Base-by-base conservation (phyloP, 2,888 invertebrate species). In the Catocala sponsa region DNA sequence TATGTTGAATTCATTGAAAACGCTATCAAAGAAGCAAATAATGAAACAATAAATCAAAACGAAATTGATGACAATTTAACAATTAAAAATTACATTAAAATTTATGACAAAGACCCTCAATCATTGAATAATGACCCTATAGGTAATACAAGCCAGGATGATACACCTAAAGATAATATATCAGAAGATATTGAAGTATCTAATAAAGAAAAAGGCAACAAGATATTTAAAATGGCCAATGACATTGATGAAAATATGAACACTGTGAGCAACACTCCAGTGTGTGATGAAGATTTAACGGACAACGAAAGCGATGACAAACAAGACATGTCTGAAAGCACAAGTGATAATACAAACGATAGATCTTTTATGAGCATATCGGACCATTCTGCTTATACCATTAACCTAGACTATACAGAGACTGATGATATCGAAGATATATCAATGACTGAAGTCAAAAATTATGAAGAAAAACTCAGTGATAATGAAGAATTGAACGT, bases 381-480 rank as follows among this genome's bases (percentile, higher is more conserved):
- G 5, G 60, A 55, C 11, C 10, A 41, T 9, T 46, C 55, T 7
- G 50, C 4, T 11, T 15, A 6, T n/a, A 35, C 33, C 0, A 6
- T 5, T n/a, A 59, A 48, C 25, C 10, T 52, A 10, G 49, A 54
- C 10, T 49, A 54, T 2, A 59, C 13, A 33, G 59, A 41, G 25
- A 6, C 32, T 54, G 48, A 54, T 2, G 41, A 46, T n/a, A 41
- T 1, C 0, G 53, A 53, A 25, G 25, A 50, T 43, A n/a, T 42
- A 41, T 25, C 42, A n/a, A 48, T 48, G 48, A 6, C 2, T 33
- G 33, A 32, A 25, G 48, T 0, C 11, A 44, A 2, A 12, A 44
- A n/a, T 15, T 25, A 25, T 15, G 15, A 44, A 12, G 13, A 6
- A 12, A 9, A 44, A 44, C 5, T 7, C 13, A 44, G 12, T 12